A percentile compares a stretch with the other conserved stretches of the same genome.
These are phyloP conservation scores for Drosophila dunni DNA, from an alignment of 1,140 invertebrate genomes.

Conservation along the genomic window DNA sequence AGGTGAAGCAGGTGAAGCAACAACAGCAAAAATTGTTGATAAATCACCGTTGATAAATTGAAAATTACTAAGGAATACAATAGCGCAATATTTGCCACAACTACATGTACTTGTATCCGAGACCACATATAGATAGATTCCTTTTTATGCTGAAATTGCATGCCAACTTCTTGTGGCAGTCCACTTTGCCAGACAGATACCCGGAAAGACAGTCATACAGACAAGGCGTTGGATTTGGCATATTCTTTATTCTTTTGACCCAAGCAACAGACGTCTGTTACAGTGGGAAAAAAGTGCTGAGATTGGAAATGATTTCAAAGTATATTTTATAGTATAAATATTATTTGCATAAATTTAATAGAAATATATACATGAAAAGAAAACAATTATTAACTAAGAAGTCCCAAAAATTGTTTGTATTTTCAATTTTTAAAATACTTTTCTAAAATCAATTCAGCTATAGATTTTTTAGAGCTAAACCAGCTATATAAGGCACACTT, in stretches of 20 bases:
- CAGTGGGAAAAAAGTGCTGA: not conserved
- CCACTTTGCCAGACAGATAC: not conserved
- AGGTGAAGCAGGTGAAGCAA: not conserved
- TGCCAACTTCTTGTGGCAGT: slow-evolving; percentile 60
- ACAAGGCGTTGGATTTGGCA: slow-evolving; percentile 26
- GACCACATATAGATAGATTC: slow-evolving; percentile 12
- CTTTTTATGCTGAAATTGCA: slow-evolving; percentile 62
- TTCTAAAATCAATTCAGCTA: too few relatives aligned
- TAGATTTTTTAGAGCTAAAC: too few relatives aligned
- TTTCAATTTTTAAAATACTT: too few relatives aligned
- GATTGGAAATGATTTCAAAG: not conserved
- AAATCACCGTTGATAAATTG: slow-evolving; percentile 78
- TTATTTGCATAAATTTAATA: too few relatives aligned
- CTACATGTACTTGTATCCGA: slow-evolving; percentile 9
- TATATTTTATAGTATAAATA: too few relatives aligned
- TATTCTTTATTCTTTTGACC: slow-evolving; percentile 28
- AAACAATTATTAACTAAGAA: too few relatives aligned
- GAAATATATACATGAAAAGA: too few relatives aligned
- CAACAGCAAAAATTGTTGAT: slow-evolving; percentile 59
- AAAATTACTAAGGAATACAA: slow-evolving; percentile 66
- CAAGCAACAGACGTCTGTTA: slow-evolving; percentile 20
- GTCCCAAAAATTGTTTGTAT: too few relatives aligned
- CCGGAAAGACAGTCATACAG: not conserved
- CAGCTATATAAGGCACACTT: too few relatives aligned
- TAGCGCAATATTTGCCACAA: slow-evolving; percentile 34